Conservation (phyloP, 2,113 vertebrate species). For the Agelaius tricolor region DNA sequence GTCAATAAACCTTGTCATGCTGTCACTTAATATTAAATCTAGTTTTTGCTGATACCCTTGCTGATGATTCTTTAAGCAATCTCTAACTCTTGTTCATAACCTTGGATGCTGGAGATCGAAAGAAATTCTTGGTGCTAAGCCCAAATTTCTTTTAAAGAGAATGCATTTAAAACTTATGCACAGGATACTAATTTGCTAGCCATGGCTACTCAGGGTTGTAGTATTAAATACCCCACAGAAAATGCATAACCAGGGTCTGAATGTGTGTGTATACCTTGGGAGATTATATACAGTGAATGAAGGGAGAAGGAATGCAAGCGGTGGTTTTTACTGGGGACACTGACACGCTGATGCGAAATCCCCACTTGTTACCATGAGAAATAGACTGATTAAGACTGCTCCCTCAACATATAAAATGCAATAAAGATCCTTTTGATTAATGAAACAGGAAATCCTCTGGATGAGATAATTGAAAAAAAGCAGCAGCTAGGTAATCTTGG, state of each 20-base stretch:
- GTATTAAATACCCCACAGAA: not conserved
- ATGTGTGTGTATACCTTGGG: not conserved
- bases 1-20: not conserved
- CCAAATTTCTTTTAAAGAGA: not conserved
- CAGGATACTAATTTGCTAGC: not conserved
- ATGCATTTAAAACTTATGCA: not conserved
- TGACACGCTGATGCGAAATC: fast-evolving
- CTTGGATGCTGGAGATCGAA: not conserved
- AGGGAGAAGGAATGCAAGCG: not conserved
- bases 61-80: not conserved
- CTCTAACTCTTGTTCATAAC: not conserved
- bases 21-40: not conserved
- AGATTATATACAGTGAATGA: not conserved
- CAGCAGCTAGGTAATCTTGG: not conserved
- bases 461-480: not conserved
- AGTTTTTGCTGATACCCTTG: not conserved
- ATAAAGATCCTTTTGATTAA: not conserved
- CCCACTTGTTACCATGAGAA: fast-evolving
- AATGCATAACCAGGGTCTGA: not conserved
- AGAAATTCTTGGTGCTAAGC: not conserved
- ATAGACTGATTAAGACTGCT: not conserved
- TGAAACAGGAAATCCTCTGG: not conserved
- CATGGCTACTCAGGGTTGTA: not conserved
- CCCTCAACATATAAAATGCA: not conserved
- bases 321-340: fast-evolving